Base-by-base conservation (phyloP, 2,797 vertebrate genomes). In the Enteromius afrohamiltoni region DNA sequence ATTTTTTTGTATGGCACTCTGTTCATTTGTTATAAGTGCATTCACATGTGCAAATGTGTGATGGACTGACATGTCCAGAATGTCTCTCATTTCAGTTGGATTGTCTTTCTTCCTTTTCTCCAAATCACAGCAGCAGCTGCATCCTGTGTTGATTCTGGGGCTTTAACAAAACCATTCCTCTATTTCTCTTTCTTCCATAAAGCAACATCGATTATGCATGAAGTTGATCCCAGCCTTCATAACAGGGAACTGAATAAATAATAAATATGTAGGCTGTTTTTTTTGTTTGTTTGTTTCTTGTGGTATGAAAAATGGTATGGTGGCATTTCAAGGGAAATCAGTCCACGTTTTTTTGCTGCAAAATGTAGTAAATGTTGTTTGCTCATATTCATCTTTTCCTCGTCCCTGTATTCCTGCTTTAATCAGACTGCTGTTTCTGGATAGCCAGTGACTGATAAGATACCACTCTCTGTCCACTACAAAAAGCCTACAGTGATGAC, bases 141-240 rank as follows among this genome's bases (percentile, higher is more conserved):
- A 68, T 69, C 5, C 68, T 74, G 7, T 81, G 42, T 64, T 83
- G 67, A 23, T 79, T 55, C 65, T 23, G 37, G 45, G 45, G 31
- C 8, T 76, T 67, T 64, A 53, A 53, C 29, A 31, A 37, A 70
- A 51, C 13, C 55, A 65, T 37, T 21, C 3, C 21, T 74, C 13
- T 58, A 23, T 6, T 6, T 68, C n/a, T 64, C 4, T 47, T 45
- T 45, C 14, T 14, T 47, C 0, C 58, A 40, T 47, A 75, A 21
- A 71, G 14, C 58, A 60, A 40, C 29, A 65, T 21, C 0, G 23
- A 23, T 51, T 70, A 73, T 62, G 31, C 42, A 55, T 79, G 45
- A 71, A 51, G 29, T 53, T 58, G 60, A 42, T 79, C 45, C 8
- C 3, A 51, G 29, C 17, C 69, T 64, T 78, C 64, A 53, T 21